Conservation (phyloP, 2,888 invertebrate species). For the Vannuccia rotundouncinata region DNA sequence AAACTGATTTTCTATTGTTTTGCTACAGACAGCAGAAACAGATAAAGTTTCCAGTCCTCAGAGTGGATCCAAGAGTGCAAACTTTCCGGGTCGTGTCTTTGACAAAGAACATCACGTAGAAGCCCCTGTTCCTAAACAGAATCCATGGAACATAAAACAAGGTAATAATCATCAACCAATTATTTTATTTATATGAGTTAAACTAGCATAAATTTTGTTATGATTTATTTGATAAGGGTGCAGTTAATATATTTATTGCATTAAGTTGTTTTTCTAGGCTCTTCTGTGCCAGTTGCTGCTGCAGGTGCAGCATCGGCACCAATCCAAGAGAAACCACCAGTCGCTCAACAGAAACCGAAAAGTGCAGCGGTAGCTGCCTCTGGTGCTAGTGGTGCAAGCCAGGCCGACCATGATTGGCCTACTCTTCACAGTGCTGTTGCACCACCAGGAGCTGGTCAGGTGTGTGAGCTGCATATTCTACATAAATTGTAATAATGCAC, state of each 20-base stretch:
- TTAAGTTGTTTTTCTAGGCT: too few relatives aligned
- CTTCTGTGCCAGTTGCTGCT: not conserved
- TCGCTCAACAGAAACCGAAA: too few relatives aligned
- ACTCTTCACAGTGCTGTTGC: not conserved
- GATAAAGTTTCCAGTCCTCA: not conserved
- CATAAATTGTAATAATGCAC: too few relatives aligned
- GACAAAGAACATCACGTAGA: not conserved
- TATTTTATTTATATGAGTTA: not conserved
- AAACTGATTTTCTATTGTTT: not conserved
- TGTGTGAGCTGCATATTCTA: too few relatives aligned
- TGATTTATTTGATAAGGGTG: too few relatives aligned
- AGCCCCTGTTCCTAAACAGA: not conserved
- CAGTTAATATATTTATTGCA: too few relatives aligned
- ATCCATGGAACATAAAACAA: not conserved
- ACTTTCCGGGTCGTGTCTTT: not conserved
- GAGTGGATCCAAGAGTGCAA: not conserved
- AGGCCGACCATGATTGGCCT: not conserved
- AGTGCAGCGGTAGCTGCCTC: not conserved
- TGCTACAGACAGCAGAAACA: too few relatives aligned
- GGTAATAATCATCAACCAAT: not conserved
- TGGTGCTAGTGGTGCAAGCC: not conserved
- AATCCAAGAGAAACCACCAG: not conserved
- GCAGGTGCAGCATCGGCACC: not conserved
- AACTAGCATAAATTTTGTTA: too few relatives aligned
- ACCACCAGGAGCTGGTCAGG: not conserved